phyloP scores from a whole-genome alignment of 30 jellyfish, hydroid and myxozoan genomes.

The Hydractinia symbiolongicarpus region DNA sequence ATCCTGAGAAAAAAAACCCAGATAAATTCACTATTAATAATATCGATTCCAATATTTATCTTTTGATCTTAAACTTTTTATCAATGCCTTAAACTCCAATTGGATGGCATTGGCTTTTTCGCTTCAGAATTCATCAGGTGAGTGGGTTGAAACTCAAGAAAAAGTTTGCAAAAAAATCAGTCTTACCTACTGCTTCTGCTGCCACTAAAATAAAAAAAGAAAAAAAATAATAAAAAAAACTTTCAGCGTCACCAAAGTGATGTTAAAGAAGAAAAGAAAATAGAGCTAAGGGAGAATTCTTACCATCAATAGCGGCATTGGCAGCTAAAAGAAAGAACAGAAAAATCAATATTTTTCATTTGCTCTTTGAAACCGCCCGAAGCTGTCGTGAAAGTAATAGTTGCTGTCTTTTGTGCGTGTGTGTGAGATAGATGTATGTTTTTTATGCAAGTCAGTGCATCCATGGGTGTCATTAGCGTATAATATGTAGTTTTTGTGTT shows the following conservation, averaged over 20 bases:
- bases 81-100: too few species aligned
- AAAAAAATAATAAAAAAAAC: neutral
- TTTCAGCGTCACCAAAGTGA: neutral
- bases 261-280: neutral
- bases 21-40: too few species aligned
- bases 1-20: too few species aligned
- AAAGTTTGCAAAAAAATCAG: neutral
- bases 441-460: neutral
- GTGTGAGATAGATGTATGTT: neutral
- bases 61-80: too few species aligned
- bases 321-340: slow-evolving; percentile 25
- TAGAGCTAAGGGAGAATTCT: neutral
- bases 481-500: too few species aligned
- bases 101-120: too few species aligned
- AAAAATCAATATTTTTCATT: neutral
- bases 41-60: too few species aligned
- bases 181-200: slow-evolving; percentile 32
- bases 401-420: slow-evolving; percentile 10
- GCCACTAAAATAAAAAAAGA: slow-evolving; percentile 19
- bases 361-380: slow-evolving; percentile 3
- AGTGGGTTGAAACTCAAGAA: neutral
- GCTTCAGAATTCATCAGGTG: too few species aligned
- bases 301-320: slow-evolving; percentile 37
- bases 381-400: slow-evolving; percentile 7
- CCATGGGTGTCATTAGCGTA: too few species aligned